A percentile compares a stretch with the other conserved stretches of the same genome.
These are phyloP conservation scores for Pithys albifrons DNA, from an alignment of 2,113 vertebrate species.

Conservation along the genomic window DNA sequence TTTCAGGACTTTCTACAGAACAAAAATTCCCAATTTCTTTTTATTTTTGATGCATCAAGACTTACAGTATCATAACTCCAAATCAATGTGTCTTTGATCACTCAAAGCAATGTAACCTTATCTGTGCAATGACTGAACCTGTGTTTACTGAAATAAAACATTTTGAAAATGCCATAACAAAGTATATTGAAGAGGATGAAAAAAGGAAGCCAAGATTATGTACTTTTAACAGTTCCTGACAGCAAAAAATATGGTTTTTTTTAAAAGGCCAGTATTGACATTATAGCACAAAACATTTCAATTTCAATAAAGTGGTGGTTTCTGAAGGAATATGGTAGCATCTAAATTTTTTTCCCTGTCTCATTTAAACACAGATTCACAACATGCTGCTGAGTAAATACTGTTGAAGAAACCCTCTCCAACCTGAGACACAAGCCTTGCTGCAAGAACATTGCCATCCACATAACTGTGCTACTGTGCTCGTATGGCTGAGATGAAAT, in stretches of 20 bases:
- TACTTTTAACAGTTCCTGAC: background rate
- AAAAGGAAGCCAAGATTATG: background rate
- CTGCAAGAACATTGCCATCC: fast-evolving
- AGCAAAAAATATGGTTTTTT: background rate
- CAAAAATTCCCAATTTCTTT: background rate
- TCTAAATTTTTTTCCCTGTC: background rate
- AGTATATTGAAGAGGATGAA: background rate
- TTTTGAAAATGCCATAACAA: background rate
- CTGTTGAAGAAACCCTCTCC: background rate
- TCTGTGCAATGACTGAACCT: background rate
- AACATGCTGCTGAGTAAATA: background rate
- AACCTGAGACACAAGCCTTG: fast-evolving
- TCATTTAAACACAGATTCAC: background rate
- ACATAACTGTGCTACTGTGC: background rate
- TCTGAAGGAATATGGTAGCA: background rate
- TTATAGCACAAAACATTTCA: background rate
- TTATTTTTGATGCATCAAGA: background rate
- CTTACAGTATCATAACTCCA: background rate
- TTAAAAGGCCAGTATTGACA: background rate
- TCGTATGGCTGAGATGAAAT: fast-evolving
- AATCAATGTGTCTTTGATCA: too few species aligned
- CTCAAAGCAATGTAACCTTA: background rate
- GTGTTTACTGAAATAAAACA: background rate
- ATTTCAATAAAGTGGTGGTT: background rate
- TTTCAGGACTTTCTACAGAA: background rate